Evolutionary conservation across 2,797 vertebrate species (phyloP).

Genomic region (Apodemus agrarius): DNA sequence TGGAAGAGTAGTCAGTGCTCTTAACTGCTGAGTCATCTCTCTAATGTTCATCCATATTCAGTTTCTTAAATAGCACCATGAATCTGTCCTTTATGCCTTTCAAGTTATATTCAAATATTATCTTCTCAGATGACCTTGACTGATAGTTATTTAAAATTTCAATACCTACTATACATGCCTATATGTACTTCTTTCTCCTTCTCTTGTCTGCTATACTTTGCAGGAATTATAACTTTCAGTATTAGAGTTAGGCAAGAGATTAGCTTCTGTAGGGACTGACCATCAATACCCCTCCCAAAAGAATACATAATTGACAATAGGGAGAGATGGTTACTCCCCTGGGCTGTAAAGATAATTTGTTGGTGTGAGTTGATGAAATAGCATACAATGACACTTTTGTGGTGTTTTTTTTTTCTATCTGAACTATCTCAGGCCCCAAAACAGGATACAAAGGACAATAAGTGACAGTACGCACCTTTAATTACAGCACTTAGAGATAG

Average conservation of each 20-base stretch:
- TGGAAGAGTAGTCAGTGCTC: not conserved
- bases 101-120: conserved; percentile 39
- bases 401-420: not conserved
- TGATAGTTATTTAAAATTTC: conserved; percentile 42
- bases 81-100: conserved; percentile 32
- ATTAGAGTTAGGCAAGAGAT: not conserved
- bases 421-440: not conserved
- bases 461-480: not conserved
- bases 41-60: not conserved
- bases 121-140: not conserved
- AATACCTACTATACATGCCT: not conserved
- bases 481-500: not conserved
- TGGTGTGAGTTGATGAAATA: not conserved
- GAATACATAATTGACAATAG: not conserved
- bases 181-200: not conserved
- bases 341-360: not conserved
- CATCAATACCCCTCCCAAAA: not conserved
- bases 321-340: not conserved
- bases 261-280: not conserved
- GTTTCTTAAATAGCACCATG: conserved; percentile 3
- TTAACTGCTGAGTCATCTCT: not conserved
- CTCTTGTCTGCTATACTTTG: conserved; percentile 22
- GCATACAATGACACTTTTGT: not conserved
- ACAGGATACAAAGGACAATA: not conserved
- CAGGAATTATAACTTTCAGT: not conserved